Evolutionary conservation across 2,888 invertebrate genomes (phyloP), one percentile per base, ranked within the genome.

Genomic region (Matsumyia berberina): DNA sequence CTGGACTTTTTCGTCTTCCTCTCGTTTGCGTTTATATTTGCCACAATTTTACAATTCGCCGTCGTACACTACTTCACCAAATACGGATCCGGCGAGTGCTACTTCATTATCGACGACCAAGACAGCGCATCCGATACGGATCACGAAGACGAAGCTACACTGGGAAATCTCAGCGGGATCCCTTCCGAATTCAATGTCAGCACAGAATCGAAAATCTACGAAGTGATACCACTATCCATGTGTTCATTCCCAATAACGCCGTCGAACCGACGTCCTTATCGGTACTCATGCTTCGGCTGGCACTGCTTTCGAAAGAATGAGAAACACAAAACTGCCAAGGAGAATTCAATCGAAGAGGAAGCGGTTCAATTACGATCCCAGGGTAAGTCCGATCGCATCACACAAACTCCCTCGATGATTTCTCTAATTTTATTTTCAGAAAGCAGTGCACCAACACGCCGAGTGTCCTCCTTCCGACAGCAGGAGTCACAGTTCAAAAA

Each of bases 31-130:
- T 96, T 96, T 89, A 96, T 96, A 86, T 96, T 96, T 89, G 95
- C 96, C 5, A 96, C 96, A 1, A 96, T 96, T 77, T 94, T 96
- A 77, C 96, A 96, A 87, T 96, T 96, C 89, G 96, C 96, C 3
- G 94, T 96, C n/a, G 96, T 96, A 0, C 96, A 96, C 90, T 96
- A 95, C 90, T 96, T 95, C 90, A 96, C 96, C n/a, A 96, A 96
- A 91, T 95, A 95, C 87, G 96, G 96, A 24, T 96, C 95, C 5
- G 96, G 96, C 0, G 96, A 96, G 90, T 94, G 95, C 88, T 95
- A 95, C 90, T 95, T 95, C 89, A 94, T 94, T 79, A 93, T 94
- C 0, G 95, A 95, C 87, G 92, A 92, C 46, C 81, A 89, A 93
- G 87, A 94, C 86, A 93, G 94, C 3, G 94, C 94, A 49, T 93